phyloP scores from a whole-genome alignment of 2,113 vertebrate species.

The Ibidorhyncha struthersii region DNA sequence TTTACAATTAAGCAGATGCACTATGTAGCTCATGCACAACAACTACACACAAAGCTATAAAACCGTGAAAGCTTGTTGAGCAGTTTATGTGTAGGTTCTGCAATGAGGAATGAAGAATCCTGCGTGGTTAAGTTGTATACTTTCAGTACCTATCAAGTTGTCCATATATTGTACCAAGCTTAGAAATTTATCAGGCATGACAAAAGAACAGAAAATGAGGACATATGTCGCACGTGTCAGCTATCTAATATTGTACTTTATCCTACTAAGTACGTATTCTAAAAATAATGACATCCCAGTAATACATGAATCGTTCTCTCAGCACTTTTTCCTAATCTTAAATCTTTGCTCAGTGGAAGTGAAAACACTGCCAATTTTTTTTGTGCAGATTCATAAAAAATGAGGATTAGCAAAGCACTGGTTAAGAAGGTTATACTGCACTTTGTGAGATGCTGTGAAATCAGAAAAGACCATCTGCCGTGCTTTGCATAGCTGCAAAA shows the following conservation, averaged over 20 bases:
- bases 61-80: background rate
- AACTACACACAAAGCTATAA: background rate
- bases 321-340: slow-evolving; percentile 1
- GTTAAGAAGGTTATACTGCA: background rate
- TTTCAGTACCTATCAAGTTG: background rate
- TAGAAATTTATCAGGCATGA: background rate
- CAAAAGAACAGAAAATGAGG: slow-evolving; percentile 12
- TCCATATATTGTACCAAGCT: background rate
- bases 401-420: background rate
- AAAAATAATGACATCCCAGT: background rate
- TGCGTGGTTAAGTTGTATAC: background rate
- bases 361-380: background rate
- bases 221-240: background rate
- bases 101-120: background rate
- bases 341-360: background rate
- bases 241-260: background rate
- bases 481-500: background rate
- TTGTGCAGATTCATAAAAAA: background rate
- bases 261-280: background rate
- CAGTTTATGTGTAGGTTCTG: background rate
- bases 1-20: background rate
- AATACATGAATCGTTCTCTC: background rate
- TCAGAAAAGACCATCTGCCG: background rate
- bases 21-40: background rate
- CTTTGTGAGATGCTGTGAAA: background rate